Evolutionary conservation across 2,888 invertebrate genomes (phyloP), one percentile per base, ranked within the genome.

Genomic region (Melanchra persicariae): DNA sequence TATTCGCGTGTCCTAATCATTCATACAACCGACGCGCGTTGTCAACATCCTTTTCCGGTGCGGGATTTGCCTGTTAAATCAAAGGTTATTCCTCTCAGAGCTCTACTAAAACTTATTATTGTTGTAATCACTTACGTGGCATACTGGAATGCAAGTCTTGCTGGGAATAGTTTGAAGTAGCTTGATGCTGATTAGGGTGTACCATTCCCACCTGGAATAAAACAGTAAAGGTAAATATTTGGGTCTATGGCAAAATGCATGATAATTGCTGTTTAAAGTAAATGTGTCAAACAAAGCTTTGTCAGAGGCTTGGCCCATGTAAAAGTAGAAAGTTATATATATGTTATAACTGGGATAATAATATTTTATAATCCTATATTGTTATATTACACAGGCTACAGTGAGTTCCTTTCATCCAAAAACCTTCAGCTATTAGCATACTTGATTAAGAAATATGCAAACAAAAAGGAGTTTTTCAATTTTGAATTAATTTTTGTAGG

Each of bases 141-240:
- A 98, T 98, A 90, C 97, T 97, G 88, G 96, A 87, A 94, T 96
- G 91, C 93, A 88, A 96, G 96, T 88, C 98, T 96, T 88, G 98
- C 96, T 89, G 98, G 96, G 87, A 97, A 96, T 86, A 97, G 96
- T 85, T 95, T 2, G 91, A 83, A 96, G 97, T 52, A 95, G 97
- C 94, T 76, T 96, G 93, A 70, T 96, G 97, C 82, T 97, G 97
- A 90, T 98, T 97, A 1, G 98, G 98, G 94, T 98, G 98, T 74
- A 98, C 98, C 97, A 98, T 98, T 65, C 98, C 98, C 65, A 98
- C 97, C 95, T 98, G 60, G 5, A 85, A 86, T 30, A 55, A 59
- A 65, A 57, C 62, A 63, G 10, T 30, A 17, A 30, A 19, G 8
- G n/a, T 54, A 0, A n/a, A n/a, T n/a, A n/a, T n/a, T 74, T 66